phyloP scores from a whole-genome alignment of 2,888 invertebrate genomes.

The Aphodius granarius region DNA sequence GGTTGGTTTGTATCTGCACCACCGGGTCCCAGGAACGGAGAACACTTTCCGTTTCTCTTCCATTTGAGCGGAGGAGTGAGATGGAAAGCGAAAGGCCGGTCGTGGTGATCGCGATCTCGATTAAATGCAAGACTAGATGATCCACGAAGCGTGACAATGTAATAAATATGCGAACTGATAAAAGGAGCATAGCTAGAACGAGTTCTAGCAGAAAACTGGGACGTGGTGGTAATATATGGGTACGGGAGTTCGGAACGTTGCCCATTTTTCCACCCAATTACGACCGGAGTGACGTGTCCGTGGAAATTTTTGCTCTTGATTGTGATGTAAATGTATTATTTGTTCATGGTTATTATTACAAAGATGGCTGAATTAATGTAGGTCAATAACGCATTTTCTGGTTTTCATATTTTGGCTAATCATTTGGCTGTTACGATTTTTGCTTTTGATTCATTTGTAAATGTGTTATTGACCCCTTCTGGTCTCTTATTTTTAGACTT shows the following conservation, averaged over 20 bases:
- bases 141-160: conserved; percentile 33
- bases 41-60: conserved; percentile 16
- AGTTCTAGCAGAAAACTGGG: conserved; percentile 8
- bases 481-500: too few relatives aligned
- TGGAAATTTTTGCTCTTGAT: not conserved
- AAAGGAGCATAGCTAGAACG: conserved; percentile 16
- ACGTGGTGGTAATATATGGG: not conserved
- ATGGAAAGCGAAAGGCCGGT: conserved; percentile 10
- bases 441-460: too few relatives aligned
- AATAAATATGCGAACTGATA: conserved; percentile 24
- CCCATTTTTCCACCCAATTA: not conserved
- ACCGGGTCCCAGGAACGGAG: not conserved
- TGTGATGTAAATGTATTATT: not conserved
- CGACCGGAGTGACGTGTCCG: not conserved
- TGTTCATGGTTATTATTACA: not conserved
- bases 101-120: conserved; percentile 12
- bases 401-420: not conserved
- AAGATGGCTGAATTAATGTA: too few relatives aligned
- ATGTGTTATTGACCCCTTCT: too few relatives aligned
- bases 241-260: not conserved
- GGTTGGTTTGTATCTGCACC: not conserved
- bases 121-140: conserved; percentile 33
- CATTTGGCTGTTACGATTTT: too few relatives aligned
- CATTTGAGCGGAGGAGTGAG: conserved; percentile 8
- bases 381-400: not conserved